phyloP scores from a whole-genome alignment of 2,797 vertebrate species.

The Enteromius paludinosus region DNA sequence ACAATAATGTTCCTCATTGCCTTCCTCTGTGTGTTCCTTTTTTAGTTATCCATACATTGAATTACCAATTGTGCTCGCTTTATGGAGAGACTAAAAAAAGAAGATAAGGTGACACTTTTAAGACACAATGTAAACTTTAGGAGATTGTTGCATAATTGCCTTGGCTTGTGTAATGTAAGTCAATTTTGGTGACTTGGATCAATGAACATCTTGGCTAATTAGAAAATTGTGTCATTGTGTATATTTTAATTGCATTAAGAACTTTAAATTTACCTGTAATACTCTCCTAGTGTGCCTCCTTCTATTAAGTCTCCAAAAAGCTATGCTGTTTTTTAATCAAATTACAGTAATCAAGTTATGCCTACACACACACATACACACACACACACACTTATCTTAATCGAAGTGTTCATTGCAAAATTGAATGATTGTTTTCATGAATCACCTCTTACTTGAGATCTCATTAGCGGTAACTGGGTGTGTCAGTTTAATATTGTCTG shows the following conservation, averaged over 20 bases:
- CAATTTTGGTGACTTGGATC: slow-evolving; percentile 29
- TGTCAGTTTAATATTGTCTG: slow-evolving; percentile 49
- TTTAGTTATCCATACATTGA: neutral
- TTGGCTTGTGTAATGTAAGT: slow-evolving; percentile 33
- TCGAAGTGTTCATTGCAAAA: slow-evolving; percentile 66
- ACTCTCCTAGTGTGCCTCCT: slow-evolving; percentile 44
- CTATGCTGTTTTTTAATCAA: slow-evolving; percentile 59
- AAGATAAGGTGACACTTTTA: neutral
- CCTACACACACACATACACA: neutral
- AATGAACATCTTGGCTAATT: slow-evolving; percentile 31
- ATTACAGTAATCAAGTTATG: slow-evolving; percentile 63
- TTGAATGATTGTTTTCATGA: slow-evolving; percentile 64
- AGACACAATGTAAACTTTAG: neutral
- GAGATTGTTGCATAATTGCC: neutral
- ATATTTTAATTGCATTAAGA: slow-evolving; percentile 22
- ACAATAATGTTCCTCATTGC: neutral
- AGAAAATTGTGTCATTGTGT: slow-evolving; percentile 23
- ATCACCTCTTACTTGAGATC: slow-evolving; percentile 62
- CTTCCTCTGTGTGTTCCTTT: neutral
- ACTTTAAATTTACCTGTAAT: slow-evolving; percentile 27
- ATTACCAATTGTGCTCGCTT: neutral
- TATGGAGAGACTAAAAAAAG: neutral
- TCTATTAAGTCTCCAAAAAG: slow-evolving; percentile 55
- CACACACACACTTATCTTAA: slow-evolving; percentile 46
- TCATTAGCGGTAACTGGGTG: slow-evolving; percentile 59